phyloP scores from a whole-genome alignment of 2,888 invertebrate genomes.

The Nymphalis c-album region DNA sequence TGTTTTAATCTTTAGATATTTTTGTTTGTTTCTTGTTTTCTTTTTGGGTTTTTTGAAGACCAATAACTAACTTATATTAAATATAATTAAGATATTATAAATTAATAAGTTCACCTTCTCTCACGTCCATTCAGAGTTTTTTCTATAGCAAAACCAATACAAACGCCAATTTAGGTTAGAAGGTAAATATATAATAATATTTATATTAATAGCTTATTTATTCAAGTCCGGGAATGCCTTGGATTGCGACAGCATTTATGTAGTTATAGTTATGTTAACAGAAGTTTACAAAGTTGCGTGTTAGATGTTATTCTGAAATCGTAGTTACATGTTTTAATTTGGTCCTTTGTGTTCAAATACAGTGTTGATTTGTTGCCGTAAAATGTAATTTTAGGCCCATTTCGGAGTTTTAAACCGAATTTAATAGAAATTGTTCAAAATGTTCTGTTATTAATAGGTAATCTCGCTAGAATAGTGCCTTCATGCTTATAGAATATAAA shows the following conservation, averaged over 20 bases:
- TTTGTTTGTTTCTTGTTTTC: constrained; percentile 7
- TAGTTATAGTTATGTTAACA: constrained; percentile 49
- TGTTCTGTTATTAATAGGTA: constrained; percentile 57
- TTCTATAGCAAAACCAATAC: constrained; percentile 64
- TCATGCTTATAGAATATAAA: constrained; percentile 72
- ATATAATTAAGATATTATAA: constrained; percentile 11
- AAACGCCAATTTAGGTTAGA: constrained; percentile 74
- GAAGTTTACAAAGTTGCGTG: constrained; percentile 53
- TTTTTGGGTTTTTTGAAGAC: constrained; percentile 19
- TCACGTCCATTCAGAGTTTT: constrained; percentile 44
- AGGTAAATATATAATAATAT: constrained; percentile 45
- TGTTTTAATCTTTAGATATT: constrained; percentile 17
- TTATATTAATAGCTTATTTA: constrained; percentile 55
- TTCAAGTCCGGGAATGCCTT: constrained; percentile 33
- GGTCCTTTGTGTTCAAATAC: constrained; percentile 53
- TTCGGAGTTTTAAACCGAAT: constrained; percentile 77
- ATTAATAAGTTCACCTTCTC: constrained; percentile 25
- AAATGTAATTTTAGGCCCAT: constrained; percentile 72
- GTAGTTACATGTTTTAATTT: constrained; percentile 33
- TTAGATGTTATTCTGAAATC: constrained; percentile 50
- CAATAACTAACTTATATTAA: constrained; percentile 14
- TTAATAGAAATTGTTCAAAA: constrained; percentile 69
- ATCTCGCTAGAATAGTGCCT: constrained; percentile 81
- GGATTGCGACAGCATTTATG: constrained; percentile 45
- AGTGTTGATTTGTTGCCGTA: constrained; percentile 64